Percentiles rank a stretch among this genome's conserved stretches.
Conservation (phyloP, 1,140 invertebrate genomes). For the Achroia grisella region DNA sequence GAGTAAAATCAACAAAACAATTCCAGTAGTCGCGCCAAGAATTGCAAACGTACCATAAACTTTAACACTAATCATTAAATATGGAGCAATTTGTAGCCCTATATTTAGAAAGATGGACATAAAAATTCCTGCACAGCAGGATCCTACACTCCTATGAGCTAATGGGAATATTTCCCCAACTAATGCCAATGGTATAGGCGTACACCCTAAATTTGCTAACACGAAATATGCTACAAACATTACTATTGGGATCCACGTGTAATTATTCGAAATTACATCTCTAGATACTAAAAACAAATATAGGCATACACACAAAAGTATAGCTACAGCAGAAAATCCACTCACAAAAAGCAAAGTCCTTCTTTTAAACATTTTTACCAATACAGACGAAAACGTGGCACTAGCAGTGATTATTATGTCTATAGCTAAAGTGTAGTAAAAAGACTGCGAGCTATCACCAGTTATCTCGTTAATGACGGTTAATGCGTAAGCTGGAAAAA, state of each 20-base stretch:
- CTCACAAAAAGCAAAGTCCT: constrained; percentile 38
- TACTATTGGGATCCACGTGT: constrained; percentile 30
- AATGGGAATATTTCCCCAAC: constrained; percentile 51
- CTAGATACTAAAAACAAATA: constrained; percentile 30
- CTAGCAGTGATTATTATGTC: constrained; percentile 47
- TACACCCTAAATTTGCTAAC: constrained; percentile 46
- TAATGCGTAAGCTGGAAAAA: constrained; percentile 48
- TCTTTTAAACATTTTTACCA: constrained; percentile 41
- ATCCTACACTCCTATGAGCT: constrained; percentile 38
- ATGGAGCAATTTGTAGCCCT: constrained; percentile 38
- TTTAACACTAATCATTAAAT: constrained; percentile 31
- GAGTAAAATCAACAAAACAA: constrained; percentile 25
- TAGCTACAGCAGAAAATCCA: constrained; percentile 28
- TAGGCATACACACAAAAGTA: constrained; percentile 25
- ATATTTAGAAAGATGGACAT: constrained; percentile 28
- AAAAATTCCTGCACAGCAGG: constrained; percentile 28
- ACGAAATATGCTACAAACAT: constrained; percentile 45
- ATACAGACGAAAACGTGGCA: constrained; percentile 35
- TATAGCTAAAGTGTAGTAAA: constrained; percentile 42
- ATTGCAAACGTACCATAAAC: constrained; percentile 46
- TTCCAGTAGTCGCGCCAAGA: constrained; percentile 26
- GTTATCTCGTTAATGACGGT: constrained; percentile 42
- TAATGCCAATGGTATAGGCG: constrained; percentile 45
- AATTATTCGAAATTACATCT: constrained; percentile 26
- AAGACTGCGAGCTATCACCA: constrained; percentile 31